Base-by-base conservation (phyloP, 2,888 invertebrate genomes). In the Microchrysa polita region DNA sequence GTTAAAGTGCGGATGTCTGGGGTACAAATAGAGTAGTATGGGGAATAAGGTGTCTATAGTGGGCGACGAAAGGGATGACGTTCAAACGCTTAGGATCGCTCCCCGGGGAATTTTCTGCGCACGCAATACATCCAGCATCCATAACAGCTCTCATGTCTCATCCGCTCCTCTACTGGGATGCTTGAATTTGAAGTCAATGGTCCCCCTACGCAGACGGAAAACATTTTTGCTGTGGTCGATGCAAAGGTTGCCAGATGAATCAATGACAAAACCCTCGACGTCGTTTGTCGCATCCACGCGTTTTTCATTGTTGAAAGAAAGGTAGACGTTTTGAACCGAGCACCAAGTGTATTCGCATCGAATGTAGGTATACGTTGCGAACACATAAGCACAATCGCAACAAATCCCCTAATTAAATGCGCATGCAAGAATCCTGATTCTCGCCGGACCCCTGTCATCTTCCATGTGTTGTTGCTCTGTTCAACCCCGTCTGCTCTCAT, bases 61-160 rank as follows among this genome's bases (percentile, higher is more conserved):
- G 40, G 55, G 67, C 34, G 53, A 40, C 27, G 53, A 55, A 67
- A 52, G 40, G 55, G 42, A 52, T 40, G 16, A 23, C 40, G 55
- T 7, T 34, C 27, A 34, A 34, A 34, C n/a, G n/a, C 27, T n/a
- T 9, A 9, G 9, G 16, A 69, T 61, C 77, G 74, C 77, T 34
- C 77, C 77, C 74, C 75, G 44, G 65, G 73, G 67, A 20, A 72
- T 74, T 77, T 75, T 76, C 77, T 77, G 77, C 77, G 77, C 77
- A 77, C 77, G 77, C 77, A 77, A 48, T 42, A 40, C 48, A n/a
- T 57, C 69, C 69, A 57, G 20, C 69, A 69, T 55, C 69, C 69
- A 55, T 40, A n/a, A n/a, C 57, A 65, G 55, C 57, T 57, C 55
- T 69, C 69, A 57, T 57, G n/a, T 10, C 57, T 69, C 57, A 20